phyloP scores from a whole-genome alignment of 2,113 vertebrate genomes.

The Aramus guarauna region DNA sequence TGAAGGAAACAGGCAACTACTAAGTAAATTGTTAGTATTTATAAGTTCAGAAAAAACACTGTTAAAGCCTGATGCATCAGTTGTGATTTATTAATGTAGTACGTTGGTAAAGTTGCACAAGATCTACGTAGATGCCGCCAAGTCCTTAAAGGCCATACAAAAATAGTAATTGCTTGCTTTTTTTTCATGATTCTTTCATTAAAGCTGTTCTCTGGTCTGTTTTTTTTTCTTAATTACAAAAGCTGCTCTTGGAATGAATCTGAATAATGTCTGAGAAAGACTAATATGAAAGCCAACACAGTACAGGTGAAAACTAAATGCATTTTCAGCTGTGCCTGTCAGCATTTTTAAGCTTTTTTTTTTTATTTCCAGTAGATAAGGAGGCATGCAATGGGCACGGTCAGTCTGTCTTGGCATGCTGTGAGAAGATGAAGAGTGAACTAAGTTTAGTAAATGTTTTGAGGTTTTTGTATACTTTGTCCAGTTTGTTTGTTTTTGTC shows the following conservation, averaged over 20 bases:
- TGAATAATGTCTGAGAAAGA: not conserved
- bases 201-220: not conserved
- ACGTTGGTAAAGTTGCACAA: not conserved
- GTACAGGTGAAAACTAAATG: not conserved
- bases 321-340: not conserved
- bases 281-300: not conserved
- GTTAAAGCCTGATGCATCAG: not conserved
- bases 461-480: not conserved
- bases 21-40: not conserved
- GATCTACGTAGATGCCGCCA: accelerated
- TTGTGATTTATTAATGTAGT: not conserved
- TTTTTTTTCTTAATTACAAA: not conserved
- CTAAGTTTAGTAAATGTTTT: not conserved
- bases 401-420: not conserved
- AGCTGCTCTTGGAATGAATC: not conserved
- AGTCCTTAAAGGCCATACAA: not conserved
- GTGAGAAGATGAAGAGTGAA: not conserved
- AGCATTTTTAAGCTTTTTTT: not conserved
- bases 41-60: not conserved
- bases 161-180: not conserved
- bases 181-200: not conserved
- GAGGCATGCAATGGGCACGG: accelerated
- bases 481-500: not conserved
- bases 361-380: not conserved
- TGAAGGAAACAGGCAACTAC: not conserved